Base-by-base conservation (phyloP, 2,797 vertebrate species). In the Semaprochilodus insignis region DNA sequence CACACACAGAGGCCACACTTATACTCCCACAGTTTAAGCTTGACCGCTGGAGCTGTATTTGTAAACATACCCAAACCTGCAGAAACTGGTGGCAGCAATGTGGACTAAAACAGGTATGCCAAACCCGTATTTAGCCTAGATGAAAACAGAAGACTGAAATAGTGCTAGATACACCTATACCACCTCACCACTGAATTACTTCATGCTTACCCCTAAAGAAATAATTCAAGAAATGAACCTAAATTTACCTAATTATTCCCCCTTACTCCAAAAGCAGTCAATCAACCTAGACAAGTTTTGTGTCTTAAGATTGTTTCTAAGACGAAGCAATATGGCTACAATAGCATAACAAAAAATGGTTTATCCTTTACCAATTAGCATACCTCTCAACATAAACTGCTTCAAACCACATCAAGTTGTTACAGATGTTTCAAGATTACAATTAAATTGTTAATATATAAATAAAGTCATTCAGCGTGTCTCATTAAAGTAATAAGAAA, bases 1-100 rank as follows among this genome's bases (percentile, higher is more conserved):
- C 71, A 55, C 52, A 73, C 25, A 74, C 71, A 55, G 8, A 74
- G 25, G 19, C 71, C 52, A 73, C 48, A 52, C 54, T 52, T 27
- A 21, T 74, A 34, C 71, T 36, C 52, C 7, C 21, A 70, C 10
- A 73, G 21, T n/a, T 31, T 54, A 73, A 51, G 23, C 25, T 73
- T 55, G 71, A 72, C 44, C 16, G 48, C 70, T 72, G 54, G 48
- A 54, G 48, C 70, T 51, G 23, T 19, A 16, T 34, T 19, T 54
- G 7, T 34, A 73, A 34, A 55, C n/a, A 27, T 31, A 21, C n/a
- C 70, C 48, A 54, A 27, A 27, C 16, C 16, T 72, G 17, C 44
- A 71, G 34, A 23, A 15, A n/a, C 21, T 52, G 48, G n/a, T 72
- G 44, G 23, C n/a, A 72, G 51, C 7, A 51, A 71, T 34, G 34